Conservation (phyloP, 1,140 invertebrate species). For the Lasioglossum albipes region DNA sequence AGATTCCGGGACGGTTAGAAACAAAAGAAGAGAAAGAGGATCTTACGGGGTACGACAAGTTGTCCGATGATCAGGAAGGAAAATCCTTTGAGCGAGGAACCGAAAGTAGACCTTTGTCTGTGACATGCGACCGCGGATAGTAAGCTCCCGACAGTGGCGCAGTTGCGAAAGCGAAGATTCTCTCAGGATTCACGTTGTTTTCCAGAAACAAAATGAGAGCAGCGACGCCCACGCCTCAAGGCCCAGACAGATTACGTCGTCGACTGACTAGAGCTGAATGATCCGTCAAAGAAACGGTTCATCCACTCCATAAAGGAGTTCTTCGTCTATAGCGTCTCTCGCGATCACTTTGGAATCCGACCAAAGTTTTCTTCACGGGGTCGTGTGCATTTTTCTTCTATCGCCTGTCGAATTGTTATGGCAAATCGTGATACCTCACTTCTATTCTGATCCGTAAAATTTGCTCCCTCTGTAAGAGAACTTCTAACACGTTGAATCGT, state of each 20-base stretch:
- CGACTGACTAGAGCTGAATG: slow-evolving; percentile 66
- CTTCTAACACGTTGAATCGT: no score
- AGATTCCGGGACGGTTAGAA: background rate
- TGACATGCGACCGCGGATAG: background rate
- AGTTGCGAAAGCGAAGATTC: slow-evolving; percentile 26
- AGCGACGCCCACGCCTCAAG: slow-evolving; percentile 55
- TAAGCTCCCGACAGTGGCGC: slow-evolving; percentile 15
- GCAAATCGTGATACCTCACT: background rate
- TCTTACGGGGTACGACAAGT: background rate
- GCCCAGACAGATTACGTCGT: slow-evolving; percentile 70
- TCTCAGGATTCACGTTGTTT: slow-evolving; percentile 48
- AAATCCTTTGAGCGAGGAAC: background rate
- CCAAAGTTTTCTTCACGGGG: slow-evolving; percentile 41
- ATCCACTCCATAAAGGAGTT: slow-evolving; percentile 49
- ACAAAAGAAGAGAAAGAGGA: background rate
- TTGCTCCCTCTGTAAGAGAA: no score
- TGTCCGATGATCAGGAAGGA: background rate
- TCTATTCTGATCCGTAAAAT: no score
- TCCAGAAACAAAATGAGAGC: slow-evolving; percentile 58
- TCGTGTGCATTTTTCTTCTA: slow-evolving; percentile 12
- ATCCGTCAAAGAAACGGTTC: slow-evolving; percentile 68
- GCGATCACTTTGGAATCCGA: slow-evolving; percentile 62
- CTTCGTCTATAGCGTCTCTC: slow-evolving; percentile 27
- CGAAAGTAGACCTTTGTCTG: slow-evolving; percentile 22
- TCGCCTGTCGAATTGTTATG: slow-evolving; percentile 35